A percentile compares a stretch with the other conserved stretches of the same genome.
Evolutionary conservation across 2,113 vertebrate species (phyloP).

Genomic region (Gallinago paraguaiae): DNA sequence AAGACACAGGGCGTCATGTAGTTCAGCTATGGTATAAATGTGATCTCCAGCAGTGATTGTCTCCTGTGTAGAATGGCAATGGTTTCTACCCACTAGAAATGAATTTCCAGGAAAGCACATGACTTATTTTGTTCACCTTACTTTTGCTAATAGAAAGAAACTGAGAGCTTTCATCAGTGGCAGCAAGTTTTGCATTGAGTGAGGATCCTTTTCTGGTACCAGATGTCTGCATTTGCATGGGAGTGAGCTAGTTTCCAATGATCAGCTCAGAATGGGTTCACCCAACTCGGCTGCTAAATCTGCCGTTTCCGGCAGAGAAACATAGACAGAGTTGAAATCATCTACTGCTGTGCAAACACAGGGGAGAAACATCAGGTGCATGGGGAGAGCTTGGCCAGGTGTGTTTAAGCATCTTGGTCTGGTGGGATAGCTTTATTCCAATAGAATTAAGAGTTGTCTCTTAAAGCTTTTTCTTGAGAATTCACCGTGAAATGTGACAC

Average conservation of each 20-base stretch:
- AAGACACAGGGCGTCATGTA: not conserved
- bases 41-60: not conserved
- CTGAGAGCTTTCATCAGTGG: not conserved
- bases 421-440: not conserved
- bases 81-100: not conserved
- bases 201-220: not conserved
- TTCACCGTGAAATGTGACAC: not conserved
- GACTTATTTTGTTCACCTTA: constrained; percentile 23
- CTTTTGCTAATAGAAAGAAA: constrained; percentile 43
- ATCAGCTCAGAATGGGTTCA: not conserved
- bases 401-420: not conserved
- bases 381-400: not conserved
- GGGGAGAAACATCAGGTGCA: not conserved
- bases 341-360: not conserved
- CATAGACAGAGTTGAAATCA: not conserved
- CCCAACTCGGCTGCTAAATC: not conserved
- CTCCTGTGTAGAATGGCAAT: not conserved
- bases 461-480: not conserved
- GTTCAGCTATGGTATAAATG: not conserved
- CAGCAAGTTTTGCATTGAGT: constrained; percentile 42
- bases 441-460: not conserved
- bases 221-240: constrained; percentile 51
- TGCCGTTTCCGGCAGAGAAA: not conserved
- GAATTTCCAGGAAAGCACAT: constrained; percentile 58
- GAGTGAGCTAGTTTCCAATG: not conserved